phyloP scores from a whole-genome alignment of 2,113 vertebrate genomes.

The Plecotus auritus region DNA sequence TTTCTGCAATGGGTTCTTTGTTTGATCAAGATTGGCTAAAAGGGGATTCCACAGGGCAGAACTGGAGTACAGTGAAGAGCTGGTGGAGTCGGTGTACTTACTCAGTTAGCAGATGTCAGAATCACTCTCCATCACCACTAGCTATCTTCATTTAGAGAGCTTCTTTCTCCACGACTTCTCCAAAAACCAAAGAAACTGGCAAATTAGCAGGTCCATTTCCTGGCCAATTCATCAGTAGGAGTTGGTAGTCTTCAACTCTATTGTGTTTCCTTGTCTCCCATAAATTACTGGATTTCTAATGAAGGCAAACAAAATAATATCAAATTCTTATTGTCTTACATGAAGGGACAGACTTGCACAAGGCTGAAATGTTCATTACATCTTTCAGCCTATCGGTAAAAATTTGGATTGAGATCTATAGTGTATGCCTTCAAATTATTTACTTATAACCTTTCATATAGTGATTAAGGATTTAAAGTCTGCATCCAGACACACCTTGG shows the following conservation, averaged over 20 bases:
- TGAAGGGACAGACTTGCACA: neutral
- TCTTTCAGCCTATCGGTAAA: neutral
- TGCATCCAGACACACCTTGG: neutral
- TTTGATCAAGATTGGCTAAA: conserved; percentile 29
- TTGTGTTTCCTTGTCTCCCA: neutral
- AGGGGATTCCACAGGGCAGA: conserved; percentile 1
- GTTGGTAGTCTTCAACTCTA: neutral
- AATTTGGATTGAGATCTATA: neutral
- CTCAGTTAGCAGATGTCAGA: conserved; percentile 46
- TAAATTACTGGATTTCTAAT: neutral
- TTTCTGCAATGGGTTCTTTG: conserved; percentile 27
- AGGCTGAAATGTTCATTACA: neutral
- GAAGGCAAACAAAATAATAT: neutral
- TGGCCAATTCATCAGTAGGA: neutral
- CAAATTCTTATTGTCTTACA: neutral
- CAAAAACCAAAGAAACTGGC: neutral
- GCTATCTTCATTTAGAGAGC: neutral
- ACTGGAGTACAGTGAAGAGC: neutral
- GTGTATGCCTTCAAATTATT: neutral
- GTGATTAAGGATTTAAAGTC: neutral
- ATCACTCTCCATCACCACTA: neutral
- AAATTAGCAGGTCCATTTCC: neutral
- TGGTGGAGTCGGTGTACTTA: neutral
- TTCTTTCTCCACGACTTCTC: neutral
- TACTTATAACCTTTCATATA: neutral